Conservation (phyloP, 2,888 invertebrate species). For the Rhagium mordax region DNA sequence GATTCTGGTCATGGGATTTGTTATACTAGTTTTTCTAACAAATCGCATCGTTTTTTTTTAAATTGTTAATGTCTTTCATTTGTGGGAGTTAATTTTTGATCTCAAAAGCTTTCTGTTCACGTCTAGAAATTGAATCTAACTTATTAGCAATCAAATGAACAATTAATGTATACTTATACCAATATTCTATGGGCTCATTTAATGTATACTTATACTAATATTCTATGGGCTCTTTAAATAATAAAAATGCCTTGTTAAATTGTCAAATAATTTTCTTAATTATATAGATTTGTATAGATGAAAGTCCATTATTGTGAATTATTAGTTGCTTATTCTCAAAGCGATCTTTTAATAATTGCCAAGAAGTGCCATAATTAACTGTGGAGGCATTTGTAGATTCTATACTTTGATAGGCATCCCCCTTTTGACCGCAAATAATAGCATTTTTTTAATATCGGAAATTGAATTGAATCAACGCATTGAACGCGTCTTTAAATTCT, state of each 20-base stretch:
- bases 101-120: too few species aligned
- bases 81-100: too few species aligned
- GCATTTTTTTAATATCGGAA: not conserved
- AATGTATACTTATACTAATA: too few species aligned
- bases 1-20: too few species aligned
- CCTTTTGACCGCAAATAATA: not conserved
- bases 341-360: not conserved
- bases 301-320: not conserved
- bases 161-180: too few species aligned
- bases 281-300: not conserved
- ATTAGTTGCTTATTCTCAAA: not conserved
- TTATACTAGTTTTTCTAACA: too few species aligned
- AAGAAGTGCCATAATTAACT: not conserved
- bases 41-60: too few species aligned
- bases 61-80: too few species aligned
- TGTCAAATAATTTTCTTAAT: not conserved
- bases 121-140: too few species aligned
- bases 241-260: not conserved
- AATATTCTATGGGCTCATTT: too few species aligned
- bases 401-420: not conserved
- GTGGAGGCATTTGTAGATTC: not conserved
- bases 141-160: too few species aligned
- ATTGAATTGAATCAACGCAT: not conserved
- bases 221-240: not conserved
- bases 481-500: too few species aligned